phyloP scores from a whole-genome alignment of 1,140 invertebrate species.

The Eumaeus atala region DNA sequence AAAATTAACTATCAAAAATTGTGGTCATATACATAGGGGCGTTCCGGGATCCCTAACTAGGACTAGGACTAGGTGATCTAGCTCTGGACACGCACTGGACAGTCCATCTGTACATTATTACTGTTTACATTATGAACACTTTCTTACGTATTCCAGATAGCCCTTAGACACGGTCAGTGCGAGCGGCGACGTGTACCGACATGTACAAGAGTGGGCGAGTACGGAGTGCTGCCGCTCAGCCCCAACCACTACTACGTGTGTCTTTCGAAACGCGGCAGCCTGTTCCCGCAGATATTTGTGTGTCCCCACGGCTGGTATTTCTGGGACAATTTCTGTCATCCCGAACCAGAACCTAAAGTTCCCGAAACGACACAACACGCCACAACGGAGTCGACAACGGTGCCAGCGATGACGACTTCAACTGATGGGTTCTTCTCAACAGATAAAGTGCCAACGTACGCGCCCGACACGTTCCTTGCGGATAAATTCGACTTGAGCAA shows the following conservation, averaged over 20 bases:
- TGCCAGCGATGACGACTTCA: slow-evolving; percentile 25
- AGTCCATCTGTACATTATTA: too few relatives aligned
- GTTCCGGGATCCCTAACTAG: too few relatives aligned
- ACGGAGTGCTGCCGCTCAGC: slow-evolving; percentile 34
- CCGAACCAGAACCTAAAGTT: slow-evolving; percentile 25
- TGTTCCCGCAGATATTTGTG: slow-evolving; percentile 58
- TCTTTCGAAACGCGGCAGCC: slow-evolving; percentile 28
- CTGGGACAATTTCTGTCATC: slow-evolving; percentile 46
- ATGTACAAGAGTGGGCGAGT: slow-evolving; percentile 43
- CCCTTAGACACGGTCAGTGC: slow-evolving; percentile 50
- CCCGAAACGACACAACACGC: slow-evolving; percentile 10
- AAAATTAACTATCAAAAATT: too few relatives aligned
- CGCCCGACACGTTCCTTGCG: slow-evolving; percentile 54
- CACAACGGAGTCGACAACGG: slow-evolving; percentile 17
- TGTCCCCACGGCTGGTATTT: slow-evolving; percentile 62
- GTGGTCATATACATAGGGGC: too few relatives aligned
- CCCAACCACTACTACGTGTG: slow-evolving; percentile 61
- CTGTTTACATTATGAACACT: neutral
- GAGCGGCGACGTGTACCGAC: slow-evolving; percentile 36
- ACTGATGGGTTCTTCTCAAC: slow-evolving; percentile 51
- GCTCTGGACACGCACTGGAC: too few relatives aligned
- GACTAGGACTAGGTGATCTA: too few relatives aligned
- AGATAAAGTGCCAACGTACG: slow-evolving; percentile 38
- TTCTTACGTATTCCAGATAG: slow-evolving; percentile 40
- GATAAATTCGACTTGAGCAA: slow-evolving; percentile 58